Evolutionary conservation across 1,140 invertebrate genomes (phyloP).

Genomic region (Homarus americanus): DNA sequence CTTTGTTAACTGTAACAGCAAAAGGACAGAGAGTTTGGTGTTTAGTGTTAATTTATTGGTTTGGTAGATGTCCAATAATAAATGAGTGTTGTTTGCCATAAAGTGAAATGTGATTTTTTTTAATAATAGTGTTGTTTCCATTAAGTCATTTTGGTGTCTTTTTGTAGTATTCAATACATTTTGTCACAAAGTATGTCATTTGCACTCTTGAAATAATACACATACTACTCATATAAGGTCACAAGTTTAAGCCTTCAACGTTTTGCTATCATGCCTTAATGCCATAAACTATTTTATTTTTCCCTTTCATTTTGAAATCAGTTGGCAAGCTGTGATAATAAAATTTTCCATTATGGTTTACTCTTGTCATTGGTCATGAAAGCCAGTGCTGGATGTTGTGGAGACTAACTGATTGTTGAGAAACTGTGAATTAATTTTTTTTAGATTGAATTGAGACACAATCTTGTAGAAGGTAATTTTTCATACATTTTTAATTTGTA

Average conservation of each 20-base stretch:
- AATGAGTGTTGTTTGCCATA: neutral
- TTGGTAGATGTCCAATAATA: neutral
- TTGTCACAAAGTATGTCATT: neutral
- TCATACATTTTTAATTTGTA: neutral
- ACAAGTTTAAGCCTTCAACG: neutral
- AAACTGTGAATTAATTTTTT: too few relatives aligned
- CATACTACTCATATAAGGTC: neutral
- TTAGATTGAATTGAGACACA: too few relatives aligned
- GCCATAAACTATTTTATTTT: neutral
- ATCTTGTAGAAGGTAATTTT: too few relatives aligned
- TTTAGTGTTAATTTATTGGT: neutral
- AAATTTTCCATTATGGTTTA: neutral
- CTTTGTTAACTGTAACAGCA: neutral
- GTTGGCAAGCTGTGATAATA: slow-evolving; percentile 1
- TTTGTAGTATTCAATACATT: neutral
- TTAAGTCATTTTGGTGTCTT: neutral
- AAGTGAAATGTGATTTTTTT: neutral
- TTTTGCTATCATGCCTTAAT: neutral
- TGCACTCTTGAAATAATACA: neutral
- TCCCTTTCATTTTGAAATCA: neutral
- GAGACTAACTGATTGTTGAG: neutral
- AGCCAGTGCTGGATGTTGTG: neutral
- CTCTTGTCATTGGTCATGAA: neutral
- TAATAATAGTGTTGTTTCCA: neutral
- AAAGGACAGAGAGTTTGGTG: too few relatives aligned